These are phyloP conservation scores for Drosophila suzukii DNA, from an alignment of 1,140 invertebrate genomes.

Conservation along the genomic window DNA sequence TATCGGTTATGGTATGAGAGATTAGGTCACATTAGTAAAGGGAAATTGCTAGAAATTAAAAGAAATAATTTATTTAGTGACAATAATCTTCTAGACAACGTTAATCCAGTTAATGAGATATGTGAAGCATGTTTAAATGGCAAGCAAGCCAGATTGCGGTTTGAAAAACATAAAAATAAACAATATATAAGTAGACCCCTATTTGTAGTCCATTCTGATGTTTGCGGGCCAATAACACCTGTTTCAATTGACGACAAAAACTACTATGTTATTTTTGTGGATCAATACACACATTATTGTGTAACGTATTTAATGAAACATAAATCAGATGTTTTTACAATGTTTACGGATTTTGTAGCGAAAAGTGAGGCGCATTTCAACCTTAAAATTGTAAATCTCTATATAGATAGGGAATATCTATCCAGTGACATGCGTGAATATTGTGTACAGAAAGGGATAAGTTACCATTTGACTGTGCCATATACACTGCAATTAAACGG, in stretches of 20 bases:
- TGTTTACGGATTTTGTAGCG: slow-evolving; percentile 4
- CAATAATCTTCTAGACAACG: slow-evolving; percentile 49
- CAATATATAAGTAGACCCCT: neutral
- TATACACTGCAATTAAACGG: slow-evolving; percentile 86
- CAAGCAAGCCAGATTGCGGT: neutral
- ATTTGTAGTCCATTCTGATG: slow-evolving; percentile 1
- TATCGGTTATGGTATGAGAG: too few relatives aligned
- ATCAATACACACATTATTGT: neutral
- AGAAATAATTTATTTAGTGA: neutral
- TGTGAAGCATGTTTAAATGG: slow-evolving; percentile 58
- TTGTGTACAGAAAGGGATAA: slow-evolving; percentile 82
- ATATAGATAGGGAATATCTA: neutral
- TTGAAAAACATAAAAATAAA: slow-evolving; percentile 10
- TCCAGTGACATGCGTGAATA: neutral
- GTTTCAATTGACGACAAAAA: neutral
- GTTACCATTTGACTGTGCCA: slow-evolving; percentile 74
- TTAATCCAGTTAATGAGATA: slow-evolving; percentile 39
- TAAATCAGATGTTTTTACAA: slow-evolving; percentile 27
- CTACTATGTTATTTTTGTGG: slow-evolving; percentile 4
- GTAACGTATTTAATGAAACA: slow-evolving; percentile 27
- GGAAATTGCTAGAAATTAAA: too few relatives aligned
- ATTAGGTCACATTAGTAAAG: too few relatives aligned
- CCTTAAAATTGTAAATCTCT: neutral
- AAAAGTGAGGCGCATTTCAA: too few relatives aligned
- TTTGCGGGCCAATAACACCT: neutral